Evolutionary conservation across 2,113 vertebrate genomes (phyloP).

Genomic region (Peromyscus polionotus): DNA sequence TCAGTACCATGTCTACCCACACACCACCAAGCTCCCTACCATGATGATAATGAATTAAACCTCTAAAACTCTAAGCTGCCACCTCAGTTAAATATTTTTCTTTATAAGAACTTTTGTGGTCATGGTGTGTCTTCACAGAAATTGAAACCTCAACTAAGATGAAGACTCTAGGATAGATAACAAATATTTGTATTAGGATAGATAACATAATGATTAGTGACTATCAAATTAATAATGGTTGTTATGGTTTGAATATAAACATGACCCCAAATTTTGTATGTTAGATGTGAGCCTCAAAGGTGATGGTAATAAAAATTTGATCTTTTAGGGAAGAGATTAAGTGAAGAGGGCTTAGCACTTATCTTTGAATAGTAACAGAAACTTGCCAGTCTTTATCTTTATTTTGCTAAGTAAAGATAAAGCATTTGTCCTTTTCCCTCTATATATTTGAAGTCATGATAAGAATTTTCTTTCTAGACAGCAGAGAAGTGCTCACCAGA

Average conservation of each 20-base stretch:
- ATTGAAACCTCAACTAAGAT: too few relatives aligned
- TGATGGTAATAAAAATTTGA: not conserved
- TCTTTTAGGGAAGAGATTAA: not conserved
- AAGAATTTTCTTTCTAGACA: not conserved
- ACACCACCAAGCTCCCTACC: too few relatives aligned
- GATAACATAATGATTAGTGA: not conserved
- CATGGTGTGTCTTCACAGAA: too few relatives aligned
- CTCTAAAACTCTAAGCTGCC: too few relatives aligned
- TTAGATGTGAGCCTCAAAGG: not conserved
- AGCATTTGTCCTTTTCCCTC: not conserved
- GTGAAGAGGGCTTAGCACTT: not conserved
- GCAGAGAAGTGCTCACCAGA: not conserved
- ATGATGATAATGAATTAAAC: too few relatives aligned
- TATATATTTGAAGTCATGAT: not conserved
- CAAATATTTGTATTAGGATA: not conserved
- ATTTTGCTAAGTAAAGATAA: not conserved
- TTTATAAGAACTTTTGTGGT: too few relatives aligned
- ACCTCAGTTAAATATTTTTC: too few relatives aligned
- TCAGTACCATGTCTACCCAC: too few relatives aligned
- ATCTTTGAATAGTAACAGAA: too few relatives aligned
- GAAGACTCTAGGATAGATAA: not conserved
- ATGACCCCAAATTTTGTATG: not conserved
- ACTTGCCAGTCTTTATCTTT: not conserved
- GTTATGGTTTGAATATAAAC: not conserved
- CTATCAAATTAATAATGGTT: not conserved